phyloP scores from a whole-genome alignment of 2,888 invertebrate genomes.

The Deilephila porcellus region DNA sequence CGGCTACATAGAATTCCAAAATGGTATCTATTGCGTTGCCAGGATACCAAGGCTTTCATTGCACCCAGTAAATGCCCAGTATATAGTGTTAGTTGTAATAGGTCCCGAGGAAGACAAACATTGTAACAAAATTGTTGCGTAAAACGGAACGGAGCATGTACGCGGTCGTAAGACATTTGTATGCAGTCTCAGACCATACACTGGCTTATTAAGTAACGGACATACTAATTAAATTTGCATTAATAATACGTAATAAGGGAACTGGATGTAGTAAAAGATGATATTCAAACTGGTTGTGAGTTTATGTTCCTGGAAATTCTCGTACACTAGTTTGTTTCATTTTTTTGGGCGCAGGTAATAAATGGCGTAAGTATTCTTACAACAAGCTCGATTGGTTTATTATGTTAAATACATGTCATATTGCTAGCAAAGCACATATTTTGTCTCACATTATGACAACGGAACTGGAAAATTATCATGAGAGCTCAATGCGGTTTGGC shows the following conservation, averaged over 20 bases:
- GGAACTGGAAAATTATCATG: too few species aligned
- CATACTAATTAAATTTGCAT: slow-evolving; percentile 9
- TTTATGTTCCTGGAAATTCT: slow-evolving; percentile 2
- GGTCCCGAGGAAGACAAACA: not conserved
- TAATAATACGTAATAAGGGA: not conserved
- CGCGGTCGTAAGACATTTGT: not conserved
- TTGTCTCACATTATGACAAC: too few species aligned
- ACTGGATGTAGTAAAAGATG: not conserved
- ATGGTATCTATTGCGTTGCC: too few species aligned
- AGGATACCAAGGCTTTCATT: too few species aligned
- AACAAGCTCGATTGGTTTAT: too few species aligned
- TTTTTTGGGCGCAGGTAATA: not conserved
- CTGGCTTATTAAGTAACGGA: slow-evolving; percentile 12
- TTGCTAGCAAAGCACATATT: too few species aligned
- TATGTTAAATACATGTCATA: too few species aligned
- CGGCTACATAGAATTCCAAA: too few species aligned
- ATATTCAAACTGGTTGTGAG: not conserved
- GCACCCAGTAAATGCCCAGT: too few species aligned
- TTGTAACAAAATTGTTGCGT: not conserved
- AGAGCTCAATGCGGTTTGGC: too few species aligned
- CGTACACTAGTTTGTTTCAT: not conserved
- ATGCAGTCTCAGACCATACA: not conserved
- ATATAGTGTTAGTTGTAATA: not conserved
- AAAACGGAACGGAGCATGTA: not conserved
- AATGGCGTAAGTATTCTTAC: too few species aligned